Evolutionary conservation across 37 sponge, comb jelly and placozoan genomes (phyloP), one percentile per base, ranked within the genome.

Genomic region (Cliona cf. orientalis): DNA sequence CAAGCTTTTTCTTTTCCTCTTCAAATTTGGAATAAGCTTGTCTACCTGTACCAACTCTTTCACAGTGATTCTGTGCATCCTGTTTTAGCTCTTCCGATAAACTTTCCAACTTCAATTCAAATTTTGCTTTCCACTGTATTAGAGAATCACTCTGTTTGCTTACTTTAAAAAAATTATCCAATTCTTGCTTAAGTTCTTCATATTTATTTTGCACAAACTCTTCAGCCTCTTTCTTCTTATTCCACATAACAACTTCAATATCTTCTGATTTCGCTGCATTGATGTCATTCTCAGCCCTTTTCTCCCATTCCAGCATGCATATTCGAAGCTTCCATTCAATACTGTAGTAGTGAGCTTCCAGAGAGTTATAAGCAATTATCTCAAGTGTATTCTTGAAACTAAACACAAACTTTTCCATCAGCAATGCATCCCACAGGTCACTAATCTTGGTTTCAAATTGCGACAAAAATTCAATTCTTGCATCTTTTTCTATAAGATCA

Each of bases 311-410:
- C 43, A 61, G 4, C 75, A 74, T 83, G 39, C 29, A 55, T 5
- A 46, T 33, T 25, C 33, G 63, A 28, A 74, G 41, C 25, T 37
- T 40, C 66, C 75, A 83, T 33, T 46, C 60, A 75, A 75, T 74
- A 42, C n/a, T 19, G 1, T 69, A 25, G 46, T 44, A 64, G 25
- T 74, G 31, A 4, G 53, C 46, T 5, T 83, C 84, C 11, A 83
- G 74, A n/a, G 31, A 19, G 57, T 42, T 74, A 46, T 71, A 71
- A 11, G 67, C 62, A 58, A 64, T 58, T 34, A 73, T 53, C 42
- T 83, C 84, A 17, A 83, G 46, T 42, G 65, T 83, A 43, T 83
- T 83, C 36, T 65, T 83, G 38, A 74, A 83, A 33, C 76, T 83
- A 46, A 83, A 83, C 2, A 83, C 76, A 73, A 74, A 83, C 2